phyloP scores from a whole-genome alignment of 1,140 invertebrate species.

The Sesamia nonagrioides region DNA sequence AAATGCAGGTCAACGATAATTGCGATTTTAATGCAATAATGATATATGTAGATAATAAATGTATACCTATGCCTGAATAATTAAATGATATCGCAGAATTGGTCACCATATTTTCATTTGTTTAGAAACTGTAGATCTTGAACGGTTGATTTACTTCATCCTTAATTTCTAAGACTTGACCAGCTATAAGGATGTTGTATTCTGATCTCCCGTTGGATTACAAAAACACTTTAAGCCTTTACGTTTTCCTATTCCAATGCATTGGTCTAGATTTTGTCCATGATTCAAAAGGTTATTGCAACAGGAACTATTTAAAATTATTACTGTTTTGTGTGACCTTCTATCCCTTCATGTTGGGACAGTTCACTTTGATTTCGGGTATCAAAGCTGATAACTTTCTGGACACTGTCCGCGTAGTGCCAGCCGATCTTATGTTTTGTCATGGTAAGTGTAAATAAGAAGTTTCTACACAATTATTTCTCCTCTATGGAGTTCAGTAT shows the following conservation, averaged over 20 bases:
- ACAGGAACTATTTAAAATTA: neutral
- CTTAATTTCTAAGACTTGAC: neutral
- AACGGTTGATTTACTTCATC: neutral
- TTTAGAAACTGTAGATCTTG: neutral
- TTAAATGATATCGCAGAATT: neutral
- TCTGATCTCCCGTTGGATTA: neutral
- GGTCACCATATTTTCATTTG: neutral
- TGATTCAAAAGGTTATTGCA: neutral
- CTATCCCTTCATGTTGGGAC: constrained; percentile 15
- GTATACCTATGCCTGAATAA: neutral
- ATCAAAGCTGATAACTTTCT: constrained; percentile 33
- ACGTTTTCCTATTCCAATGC: neutral
- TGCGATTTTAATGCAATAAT: neutral
- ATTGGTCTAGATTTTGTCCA: constrained; percentile 40
- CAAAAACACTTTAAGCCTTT: constrained; percentile 23
- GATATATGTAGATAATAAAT: neutral
- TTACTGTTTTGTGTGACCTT: neutral
- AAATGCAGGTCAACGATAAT: neutral
- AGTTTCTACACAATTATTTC: too few relatives aligned
- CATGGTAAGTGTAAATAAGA: constrained; percentile 27
- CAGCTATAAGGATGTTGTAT: neutral
- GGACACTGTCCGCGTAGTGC: constrained; percentile 21
- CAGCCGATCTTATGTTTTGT: constrained; percentile 14
- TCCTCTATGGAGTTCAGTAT: too few relatives aligned
- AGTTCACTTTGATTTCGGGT: constrained; percentile 31